Percentiles rank a stretch among this genome's conserved stretches.
phyloP scores from a whole-genome alignment of 2,797 vertebrate species.

The Ispidina lecontei region DNA sequence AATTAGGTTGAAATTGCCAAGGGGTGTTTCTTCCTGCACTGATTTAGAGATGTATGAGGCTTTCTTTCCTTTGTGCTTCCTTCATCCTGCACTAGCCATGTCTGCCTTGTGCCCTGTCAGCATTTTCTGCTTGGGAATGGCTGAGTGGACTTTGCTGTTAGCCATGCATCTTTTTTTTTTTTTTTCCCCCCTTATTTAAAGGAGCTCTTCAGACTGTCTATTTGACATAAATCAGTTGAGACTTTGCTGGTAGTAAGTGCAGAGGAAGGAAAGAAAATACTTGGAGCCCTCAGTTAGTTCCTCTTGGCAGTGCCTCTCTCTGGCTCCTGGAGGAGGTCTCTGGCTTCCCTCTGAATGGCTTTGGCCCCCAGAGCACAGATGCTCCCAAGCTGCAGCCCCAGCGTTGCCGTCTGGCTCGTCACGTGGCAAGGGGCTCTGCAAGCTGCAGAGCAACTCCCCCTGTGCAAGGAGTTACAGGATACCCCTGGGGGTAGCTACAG shows the following conservation, averaged over 20 bases:
- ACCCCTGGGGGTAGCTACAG: constrained; percentile 43
- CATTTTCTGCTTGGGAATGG: constrained; percentile 14
- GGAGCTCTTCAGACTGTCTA: background rate
- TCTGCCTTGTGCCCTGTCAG: constrained; percentile 4
- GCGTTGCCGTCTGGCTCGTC: background rate
- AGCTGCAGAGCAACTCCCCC: constrained; percentile 31
- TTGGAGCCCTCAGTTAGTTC: accelerated
- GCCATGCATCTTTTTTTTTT: background rate
- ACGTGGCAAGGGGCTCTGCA: constrained; percentile 28
- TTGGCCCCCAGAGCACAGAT: constrained; percentile 1
- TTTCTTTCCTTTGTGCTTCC: background rate
- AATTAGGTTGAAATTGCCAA: constrained; percentile 33
- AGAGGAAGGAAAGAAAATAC: background rate
- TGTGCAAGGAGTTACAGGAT: constrained; percentile 53
- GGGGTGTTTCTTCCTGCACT: background rate
- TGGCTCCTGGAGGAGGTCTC: background rate
- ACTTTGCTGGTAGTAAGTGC: background rate
- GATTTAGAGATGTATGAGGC: constrained; percentile 13
- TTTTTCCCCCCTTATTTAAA: background rate
- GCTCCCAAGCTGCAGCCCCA: background rate
- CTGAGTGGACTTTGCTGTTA: background rate
- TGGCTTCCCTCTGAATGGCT: background rate
- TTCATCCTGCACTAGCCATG: background rate
- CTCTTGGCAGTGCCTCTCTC: background rate
- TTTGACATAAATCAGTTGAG: background rate